phyloP scores from a whole-genome alignment of 2,888 invertebrate genomes.

The Dynastes hyllus region DNA sequence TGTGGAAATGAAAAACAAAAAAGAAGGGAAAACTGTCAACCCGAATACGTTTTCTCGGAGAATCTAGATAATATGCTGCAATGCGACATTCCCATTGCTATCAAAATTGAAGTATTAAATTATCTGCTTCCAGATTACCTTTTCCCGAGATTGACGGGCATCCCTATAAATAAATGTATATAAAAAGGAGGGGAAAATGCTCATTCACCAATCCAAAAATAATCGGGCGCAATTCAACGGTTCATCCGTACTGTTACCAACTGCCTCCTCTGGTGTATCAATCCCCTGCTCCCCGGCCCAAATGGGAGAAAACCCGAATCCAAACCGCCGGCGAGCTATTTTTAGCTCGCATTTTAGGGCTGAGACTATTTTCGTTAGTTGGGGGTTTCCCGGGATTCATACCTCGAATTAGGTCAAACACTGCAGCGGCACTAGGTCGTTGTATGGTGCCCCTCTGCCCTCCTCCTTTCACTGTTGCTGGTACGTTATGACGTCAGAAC shows the following conservation, averaged over 20 bases:
- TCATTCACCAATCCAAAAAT: constrained; percentile 28
- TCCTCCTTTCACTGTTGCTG: constrained; percentile 48
- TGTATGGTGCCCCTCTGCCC: constrained; percentile 9
- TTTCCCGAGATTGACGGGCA: background rate
- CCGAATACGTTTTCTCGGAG: background rate
- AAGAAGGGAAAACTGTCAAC: background rate
- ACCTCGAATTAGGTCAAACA: constrained; percentile 59
- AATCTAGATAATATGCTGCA: background rate
- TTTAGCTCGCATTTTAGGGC: constrained; percentile 58
- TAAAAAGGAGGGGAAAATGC: constrained; percentile 2
- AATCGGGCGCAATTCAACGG: constrained; percentile 12
- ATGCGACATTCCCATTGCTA: background rate
- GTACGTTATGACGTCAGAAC: constrained; percentile 54
- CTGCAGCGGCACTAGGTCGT: constrained; percentile 49
- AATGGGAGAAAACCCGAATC: constrained; percentile 21
- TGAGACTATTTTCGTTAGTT: constrained; percentile 63
- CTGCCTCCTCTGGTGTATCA: constrained; percentile 7
- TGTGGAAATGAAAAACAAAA: no score
- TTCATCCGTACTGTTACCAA: constrained; percentile 42
- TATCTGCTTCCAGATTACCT: background rate
- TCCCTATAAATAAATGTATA: constrained; percentile 37
- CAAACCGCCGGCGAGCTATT: constrained; percentile 41
- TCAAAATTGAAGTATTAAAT: background rate
- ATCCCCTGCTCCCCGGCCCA: background rate
- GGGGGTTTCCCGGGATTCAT: no score